Percentiles rank a stretch among this genome's conserved stretches.
These are phyloP conservation scores for Drosophila bipectinata DNA, from an alignment of 1,140 invertebrate genomes.

Conservation along the genomic window DNA sequence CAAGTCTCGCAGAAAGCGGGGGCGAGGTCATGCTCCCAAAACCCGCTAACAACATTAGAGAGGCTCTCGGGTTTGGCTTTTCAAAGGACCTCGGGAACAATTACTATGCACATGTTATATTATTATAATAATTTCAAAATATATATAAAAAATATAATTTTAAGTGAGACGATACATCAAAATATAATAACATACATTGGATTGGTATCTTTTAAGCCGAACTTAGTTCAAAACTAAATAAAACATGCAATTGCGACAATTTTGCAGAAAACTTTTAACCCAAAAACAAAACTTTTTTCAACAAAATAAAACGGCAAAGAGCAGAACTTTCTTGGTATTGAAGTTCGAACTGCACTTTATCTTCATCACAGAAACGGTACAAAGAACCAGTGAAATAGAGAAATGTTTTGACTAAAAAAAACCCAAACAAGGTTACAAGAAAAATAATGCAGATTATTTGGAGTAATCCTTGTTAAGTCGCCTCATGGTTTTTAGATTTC, in stretches of 20 bases:
- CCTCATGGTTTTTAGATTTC: neutral
- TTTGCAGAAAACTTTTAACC: constrained; percentile 58
- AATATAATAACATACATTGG: neutral
- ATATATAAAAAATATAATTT: neutral
- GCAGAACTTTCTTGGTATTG: constrained; percentile 54
- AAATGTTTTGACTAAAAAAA: constrained; percentile 1
- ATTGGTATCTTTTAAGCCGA: neutral
- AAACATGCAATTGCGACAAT: constrained; percentile 64
- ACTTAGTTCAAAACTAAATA: constrained; percentile 33
- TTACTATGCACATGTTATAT: too few relatives aligned
- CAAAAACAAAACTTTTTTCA: constrained; percentile 41
- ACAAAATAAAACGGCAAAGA: constrained; percentile 12
- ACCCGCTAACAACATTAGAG: constrained; percentile 12
- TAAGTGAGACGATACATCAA: neutral
- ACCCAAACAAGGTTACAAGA: neutral
- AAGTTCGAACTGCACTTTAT: constrained; percentile 80
- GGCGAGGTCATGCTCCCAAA: constrained; percentile 5
- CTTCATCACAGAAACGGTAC: constrained; percentile 64
- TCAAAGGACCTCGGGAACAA: neutral
- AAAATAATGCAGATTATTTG: neutral
- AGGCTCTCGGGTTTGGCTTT: neutral
- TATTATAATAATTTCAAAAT: neutral
- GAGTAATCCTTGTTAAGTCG: too few relatives aligned
- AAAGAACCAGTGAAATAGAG: neutral
- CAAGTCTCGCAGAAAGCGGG: constrained; percentile 11